Base-by-base conservation (phyloP, 2,113 vertebrate species). In the Ptyas mucosa region DNA sequence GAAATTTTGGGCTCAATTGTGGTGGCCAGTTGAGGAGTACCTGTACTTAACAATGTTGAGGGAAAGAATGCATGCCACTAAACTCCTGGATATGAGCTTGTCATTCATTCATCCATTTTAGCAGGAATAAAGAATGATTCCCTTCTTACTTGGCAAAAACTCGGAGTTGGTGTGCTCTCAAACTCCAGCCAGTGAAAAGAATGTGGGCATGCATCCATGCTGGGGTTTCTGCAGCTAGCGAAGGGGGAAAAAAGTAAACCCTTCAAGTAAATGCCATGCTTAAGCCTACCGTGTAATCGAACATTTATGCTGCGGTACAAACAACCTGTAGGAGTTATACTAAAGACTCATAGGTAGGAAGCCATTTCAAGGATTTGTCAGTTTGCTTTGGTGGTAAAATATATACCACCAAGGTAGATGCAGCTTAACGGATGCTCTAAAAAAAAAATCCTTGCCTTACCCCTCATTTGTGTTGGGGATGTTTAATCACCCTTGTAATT, bases 131-230 rank as follows among this genome's bases (percentile, higher is more conserved):
- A 91, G 86, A 23, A 85, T 89, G 8, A 54, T 34, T 85, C 90
- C 46, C 29, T 8, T 39, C 49, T 57, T 39, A 46, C 86, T 91
- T 75, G 52, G 52, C 87, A 52, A 93, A 88, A 58, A 10, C 46
- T 26, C 2, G 20, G 86, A 52, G 5, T 55, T 91, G 64, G 64
- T 29, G n/a, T 85, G 54, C 43, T 91, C 34, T 89, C 90, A 46
- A 75, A 39, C 64, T 51, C 61, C 81, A 85, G 88, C 54, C 55
- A 64, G 21, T n/a, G 26, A 86, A 90, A 61, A 64, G 89, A 87
- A 93, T 85, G n/a, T 93, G 54, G 92, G 88, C 88, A 52, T 10
- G 34, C 20, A 26, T 89, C 92, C 88, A 85, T 85, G 12, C 26
- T 51, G 21, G 53, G 26, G 29, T 90, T 55, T 61, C 88, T 86